phyloP scores from a whole-genome alignment of 2,888 invertebrate species.

The Hedychridium roseum region DNA sequence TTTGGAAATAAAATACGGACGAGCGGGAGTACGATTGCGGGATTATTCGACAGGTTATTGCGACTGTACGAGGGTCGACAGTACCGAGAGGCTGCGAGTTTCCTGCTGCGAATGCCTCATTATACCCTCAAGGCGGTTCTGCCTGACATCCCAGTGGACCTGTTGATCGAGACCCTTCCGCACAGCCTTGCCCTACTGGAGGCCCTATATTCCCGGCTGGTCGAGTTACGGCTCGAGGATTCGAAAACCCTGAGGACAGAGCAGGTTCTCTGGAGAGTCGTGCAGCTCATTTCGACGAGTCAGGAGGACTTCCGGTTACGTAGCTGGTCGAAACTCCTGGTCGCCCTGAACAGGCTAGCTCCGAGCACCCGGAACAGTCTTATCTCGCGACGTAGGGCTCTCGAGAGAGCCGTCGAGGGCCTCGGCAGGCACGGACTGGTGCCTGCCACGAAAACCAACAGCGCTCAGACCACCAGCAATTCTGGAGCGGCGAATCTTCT shows the following conservation, averaged over 20 bases:
- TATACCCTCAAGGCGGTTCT: slow-evolving; percentile 81
- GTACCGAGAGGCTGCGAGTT: slow-evolving; percentile 89
- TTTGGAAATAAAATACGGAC: too few species aligned
- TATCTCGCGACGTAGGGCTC: slow-evolving; percentile 73
- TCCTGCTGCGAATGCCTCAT: slow-evolving; percentile 80
- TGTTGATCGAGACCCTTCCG: slow-evolving; percentile 88
- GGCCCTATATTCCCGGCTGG: slow-evolving; percentile 71
- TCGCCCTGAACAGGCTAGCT: slow-evolving; percentile 41
- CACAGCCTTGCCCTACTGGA: slow-evolving; percentile 88
- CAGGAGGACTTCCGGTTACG: slow-evolving; percentile 46
- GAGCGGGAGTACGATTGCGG: too few species aligned
- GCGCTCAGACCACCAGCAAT: slow-evolving; percentile 17
- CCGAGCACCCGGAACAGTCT: slow-evolving; percentile 75
- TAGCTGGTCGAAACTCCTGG: slow-evolving; percentile 53
- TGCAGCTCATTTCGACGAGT: slow-evolving; percentile 73
- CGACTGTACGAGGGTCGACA: slow-evolving; percentile 87
- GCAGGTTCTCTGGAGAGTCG: slow-evolving; percentile 85
- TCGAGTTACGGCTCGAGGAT: slow-evolving; percentile 53
- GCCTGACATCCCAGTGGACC: slow-evolving; percentile 83
- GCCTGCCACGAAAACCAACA: slow-evolving; percentile 53
- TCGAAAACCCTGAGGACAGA: slow-evolving; percentile 70
- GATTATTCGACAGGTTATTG: slow-evolving; percentile 67
- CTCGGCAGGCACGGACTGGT: slow-evolving; percentile 87
- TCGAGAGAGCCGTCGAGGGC: slow-evolving; percentile 87
- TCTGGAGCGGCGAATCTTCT: slow-evolving; percentile 64